Base-by-base conservation (phyloP, 2,888 invertebrate genomes). In the Ennomos quercinarius region DNA sequence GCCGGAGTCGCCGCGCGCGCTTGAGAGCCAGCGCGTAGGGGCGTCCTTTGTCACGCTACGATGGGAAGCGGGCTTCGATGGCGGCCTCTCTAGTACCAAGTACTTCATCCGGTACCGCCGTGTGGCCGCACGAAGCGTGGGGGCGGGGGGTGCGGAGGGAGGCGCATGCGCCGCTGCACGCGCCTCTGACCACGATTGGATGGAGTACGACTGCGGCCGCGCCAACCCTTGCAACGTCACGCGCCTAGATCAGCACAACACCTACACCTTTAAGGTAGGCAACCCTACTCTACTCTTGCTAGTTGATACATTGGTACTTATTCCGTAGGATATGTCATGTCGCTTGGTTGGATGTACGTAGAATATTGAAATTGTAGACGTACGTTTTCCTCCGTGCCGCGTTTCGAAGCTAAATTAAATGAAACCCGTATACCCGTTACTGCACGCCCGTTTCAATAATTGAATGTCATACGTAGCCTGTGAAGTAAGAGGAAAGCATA, bases 41-140 rank as follows among this genome's bases (percentile, higher is more conserved):
- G 96, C 96, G 10, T 96, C 96, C 56, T 96, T 94, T 76, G 96
- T 98, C 0, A 95, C 96, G 0, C 89, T 98, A 13, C 94, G 94
- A 58, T 98, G 98, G 98, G 96, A 97, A 75, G 95, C 97, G 0
- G 98, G 98, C 0, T 98, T 98, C 81, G 97, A 98, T 81, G 98
- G 98, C 0, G 98, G 98, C 0, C 87, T 97, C 54, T 94, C 95
- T 47, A 97, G 96, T 73, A 98, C 98, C 0, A 97, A 97, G 78
- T 97, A 97, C 87, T 97, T 97, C 76, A 96, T 97, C n/a, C 95
- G 95, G 37, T 97, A 97, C 81, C 95, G 95, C 44, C 94, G 96
- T 35, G 95, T 95, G 2, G 94, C 95, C 11, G 63, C 70, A 2
- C 70, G 76, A 0, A 93, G 94, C 0, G 93, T 93, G 64, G 86